These are phyloP conservation scores for Brachylomia viminalis DNA, from an alignment of 2,888 invertebrate genomes.

Conservation along the genomic window DNA sequence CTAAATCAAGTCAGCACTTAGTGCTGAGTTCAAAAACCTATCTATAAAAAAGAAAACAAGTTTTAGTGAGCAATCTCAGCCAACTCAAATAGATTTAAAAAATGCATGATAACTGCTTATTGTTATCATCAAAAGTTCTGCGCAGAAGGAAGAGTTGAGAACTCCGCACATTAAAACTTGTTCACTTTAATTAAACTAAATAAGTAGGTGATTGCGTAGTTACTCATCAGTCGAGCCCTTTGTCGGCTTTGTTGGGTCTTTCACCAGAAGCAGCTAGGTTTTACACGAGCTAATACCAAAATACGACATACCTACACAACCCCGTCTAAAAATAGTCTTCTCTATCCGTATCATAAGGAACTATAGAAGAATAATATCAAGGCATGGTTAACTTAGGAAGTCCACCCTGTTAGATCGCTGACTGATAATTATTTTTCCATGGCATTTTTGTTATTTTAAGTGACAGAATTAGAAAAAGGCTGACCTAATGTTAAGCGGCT, in stretches of 20 bases:
- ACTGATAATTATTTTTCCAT: too few relatives aligned
- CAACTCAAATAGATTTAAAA: slow-evolving; percentile 42
- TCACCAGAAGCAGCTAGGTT: too few relatives aligned
- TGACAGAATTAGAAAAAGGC: too few relatives aligned
- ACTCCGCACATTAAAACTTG: slow-evolving; percentile 51
- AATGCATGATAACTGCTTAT: slow-evolving; percentile 54
- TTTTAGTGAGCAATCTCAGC: slow-evolving; percentile 11
- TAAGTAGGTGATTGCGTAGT: too few relatives aligned
- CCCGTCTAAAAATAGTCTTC: background rate
- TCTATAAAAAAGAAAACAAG: background rate
- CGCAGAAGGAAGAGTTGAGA: slow-evolving; percentile 7
- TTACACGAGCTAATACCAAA: too few relatives aligned
- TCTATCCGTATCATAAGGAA: background rate
- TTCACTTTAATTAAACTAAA: too few relatives aligned
- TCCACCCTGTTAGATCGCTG: too few relatives aligned
- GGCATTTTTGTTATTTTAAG: too few relatives aligned
- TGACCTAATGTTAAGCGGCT: too few relatives aligned
- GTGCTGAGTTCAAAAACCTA: too few relatives aligned
- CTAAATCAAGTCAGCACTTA: too few relatives aligned
- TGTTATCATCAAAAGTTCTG: slow-evolving; percentile 46
- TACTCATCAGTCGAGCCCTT: background rate
- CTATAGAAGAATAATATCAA: background rate
- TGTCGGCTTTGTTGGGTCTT: too few relatives aligned
- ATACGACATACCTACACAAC: background rate
- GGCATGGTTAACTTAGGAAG: background rate